Percentiles rank a stretch among this genome's conserved stretches.
These are phyloP conservation scores for Tokudaia tokunoshimensis DNA, from an alignment of 2,797 vertebrate genomes.

Conservation along the genomic window DNA sequence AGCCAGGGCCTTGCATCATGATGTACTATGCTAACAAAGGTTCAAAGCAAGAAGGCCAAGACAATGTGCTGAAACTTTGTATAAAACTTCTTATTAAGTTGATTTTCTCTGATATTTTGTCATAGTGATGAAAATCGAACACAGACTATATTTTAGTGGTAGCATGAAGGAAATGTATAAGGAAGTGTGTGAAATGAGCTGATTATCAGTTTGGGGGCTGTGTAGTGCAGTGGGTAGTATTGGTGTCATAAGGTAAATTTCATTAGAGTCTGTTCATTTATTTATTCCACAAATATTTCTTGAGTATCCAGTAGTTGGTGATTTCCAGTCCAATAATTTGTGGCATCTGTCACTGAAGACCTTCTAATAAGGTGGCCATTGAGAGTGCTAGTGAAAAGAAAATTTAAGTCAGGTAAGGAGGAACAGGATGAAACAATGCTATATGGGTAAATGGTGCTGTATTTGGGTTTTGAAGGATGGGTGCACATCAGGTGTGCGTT, in stretches of 20 bases:
- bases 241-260: constrained; percentile 16
- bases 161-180: neutral
- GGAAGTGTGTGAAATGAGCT: neutral
- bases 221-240: neutral
- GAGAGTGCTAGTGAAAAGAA: neutral
- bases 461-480: neutral
- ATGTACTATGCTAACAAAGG: neutral
- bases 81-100: neutral
- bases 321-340: neutral
- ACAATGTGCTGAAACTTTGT: neutral
- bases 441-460: neutral
- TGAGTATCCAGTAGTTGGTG: neutral
- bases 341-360: neutral
- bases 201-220: neutral
- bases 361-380: neutral
- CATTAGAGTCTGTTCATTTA: neutral
- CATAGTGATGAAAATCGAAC: neutral
- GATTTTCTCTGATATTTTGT: neutral
- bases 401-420: neutral
- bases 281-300: neutral
- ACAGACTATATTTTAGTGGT: neutral
- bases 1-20: neutral
- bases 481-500: neutral
- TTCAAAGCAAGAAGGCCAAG: neutral
- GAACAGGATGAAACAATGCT: neutral